A percentile compares a stretch with the other conserved stretches of the same genome.
Conservation (phyloP, 2,888 invertebrate genomes). For the Lottia gigantea region DNA sequence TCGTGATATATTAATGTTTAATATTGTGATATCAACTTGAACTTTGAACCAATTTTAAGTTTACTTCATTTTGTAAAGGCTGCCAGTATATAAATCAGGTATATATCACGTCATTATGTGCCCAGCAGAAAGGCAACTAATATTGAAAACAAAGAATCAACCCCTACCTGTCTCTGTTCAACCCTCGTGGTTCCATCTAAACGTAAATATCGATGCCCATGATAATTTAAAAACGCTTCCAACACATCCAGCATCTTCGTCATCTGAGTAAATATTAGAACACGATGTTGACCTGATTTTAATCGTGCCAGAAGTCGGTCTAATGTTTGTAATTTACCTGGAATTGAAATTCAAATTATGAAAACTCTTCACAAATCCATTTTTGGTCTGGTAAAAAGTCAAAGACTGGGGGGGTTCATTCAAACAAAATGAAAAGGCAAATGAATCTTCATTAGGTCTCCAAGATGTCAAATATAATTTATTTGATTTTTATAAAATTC, state of each 20-base stretch:
- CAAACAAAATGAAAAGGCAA: not conserved
- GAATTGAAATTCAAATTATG: too few relatives aligned
- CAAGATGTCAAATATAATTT: not conserved
- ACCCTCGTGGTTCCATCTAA: constrained; percentile 96
- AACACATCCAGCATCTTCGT: constrained; percentile 98
- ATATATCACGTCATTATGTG: too few relatives aligned
- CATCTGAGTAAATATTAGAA: constrained; percentile 99
- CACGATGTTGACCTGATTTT: constrained; percentile 87
- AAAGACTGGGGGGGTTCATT: too few relatives aligned
- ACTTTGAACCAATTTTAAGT: too few relatives aligned
- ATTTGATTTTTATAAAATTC: not conserved
- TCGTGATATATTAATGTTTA: too few relatives aligned
- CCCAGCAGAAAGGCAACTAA: too few relatives aligned
- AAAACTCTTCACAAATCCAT: too few relatives aligned
- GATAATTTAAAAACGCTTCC: constrained; percentile 95
- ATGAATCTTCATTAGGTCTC: constrained; percentile 12
- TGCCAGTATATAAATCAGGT: too few relatives aligned
- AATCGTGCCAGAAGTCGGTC: constrained; percentile 84
- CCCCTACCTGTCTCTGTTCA: constrained; percentile 85
- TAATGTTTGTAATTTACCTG: constrained; percentile 89
- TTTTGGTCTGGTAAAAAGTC: too few relatives aligned
- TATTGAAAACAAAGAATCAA: too few relatives aligned
- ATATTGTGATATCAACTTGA: too few relatives aligned
- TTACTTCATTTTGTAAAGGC: too few relatives aligned
- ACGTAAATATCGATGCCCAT: constrained; percentile 92